Evolutionary conservation across 2,113 vertebrate species (phyloP), one percentile per base, ranked within the genome.

Genomic region (Solea solea): DNA sequence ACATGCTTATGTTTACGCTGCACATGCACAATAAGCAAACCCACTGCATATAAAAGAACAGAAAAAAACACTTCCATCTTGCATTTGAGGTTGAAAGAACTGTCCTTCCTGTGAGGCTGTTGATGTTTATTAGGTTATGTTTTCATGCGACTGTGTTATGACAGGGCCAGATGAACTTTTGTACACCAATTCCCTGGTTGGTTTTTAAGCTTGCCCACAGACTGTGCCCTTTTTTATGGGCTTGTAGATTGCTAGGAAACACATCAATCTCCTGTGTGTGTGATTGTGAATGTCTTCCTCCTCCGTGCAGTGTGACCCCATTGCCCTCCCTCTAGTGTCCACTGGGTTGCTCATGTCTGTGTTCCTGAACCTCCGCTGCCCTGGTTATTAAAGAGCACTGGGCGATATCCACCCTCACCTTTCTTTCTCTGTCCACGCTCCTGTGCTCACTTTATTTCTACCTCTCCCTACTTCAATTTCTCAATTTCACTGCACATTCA

Each of bases 331-430:
- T 80, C 82, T 76, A 80, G 82, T 85, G 74, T 87, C 89, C 76
- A 68, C 77, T 79, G 82, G 74, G 89, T 80, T 90, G 84, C 86
- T 91, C 90, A 89, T 89, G 88, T 91, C 90, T 90, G 73, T 53
- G 72, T 67, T 86, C 66, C 75, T 62, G 80, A 87, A 91, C 89
- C 89, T 90, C 80, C 70, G 72, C 75, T 72, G 70, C 86, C 90
- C 88, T 80, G 64, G 78, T 92, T 94, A 93, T 93, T 93, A 92
- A 87, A 90, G 88, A 88, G 83, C 81, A 71, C 84, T 64, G 82
- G 76, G 78, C 45, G 40, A 86, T 82, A 78, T 86, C 79, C 87
- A 71, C 66, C 76, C 83, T 84, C 68, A 15, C 81, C 75, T 72
- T 69, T 73, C 80, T 80, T 51, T 74, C 78, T 73, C 71, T 50